These are phyloP conservation scores for Sinhomidia bicolor DNA, from an alignment of 2,888 invertebrate species.

Conservation along the genomic window DNA sequence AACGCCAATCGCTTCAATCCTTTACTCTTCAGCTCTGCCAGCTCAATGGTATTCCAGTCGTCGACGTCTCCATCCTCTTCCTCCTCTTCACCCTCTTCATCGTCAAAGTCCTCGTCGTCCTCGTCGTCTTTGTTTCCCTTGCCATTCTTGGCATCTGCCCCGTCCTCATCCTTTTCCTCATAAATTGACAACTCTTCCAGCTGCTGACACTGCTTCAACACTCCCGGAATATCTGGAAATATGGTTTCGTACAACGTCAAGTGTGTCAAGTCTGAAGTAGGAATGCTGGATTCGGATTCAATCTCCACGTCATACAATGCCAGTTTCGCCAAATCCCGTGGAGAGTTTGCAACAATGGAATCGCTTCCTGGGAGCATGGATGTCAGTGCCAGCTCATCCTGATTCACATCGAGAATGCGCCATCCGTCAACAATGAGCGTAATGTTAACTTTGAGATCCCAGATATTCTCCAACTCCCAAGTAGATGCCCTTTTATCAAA, in stretches of 20 bases:
- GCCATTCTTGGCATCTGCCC: background rate
- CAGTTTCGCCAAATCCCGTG: constrained; percentile 53
- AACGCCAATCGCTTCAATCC: constrained; percentile 49
- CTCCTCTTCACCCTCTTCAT: constrained; percentile 65
- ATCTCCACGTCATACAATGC: constrained; percentile 66
- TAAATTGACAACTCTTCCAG: constrained; percentile 58
- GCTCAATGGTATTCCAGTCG: constrained; percentile 63
- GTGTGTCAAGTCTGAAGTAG: constrained; percentile 64
- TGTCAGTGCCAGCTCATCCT: constrained; percentile 49
- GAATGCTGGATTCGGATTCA: constrained; percentile 41
- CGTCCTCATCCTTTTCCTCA: constrained; percentile 64
- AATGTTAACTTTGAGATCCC: constrained; percentile 63
- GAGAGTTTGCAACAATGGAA: constrained; percentile 48
- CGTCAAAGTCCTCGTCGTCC: constrained; percentile 51
- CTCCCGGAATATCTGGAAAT: constrained; percentile 61
- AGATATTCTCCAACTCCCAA: constrained; percentile 63
- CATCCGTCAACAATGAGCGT: constrained; percentile 64
- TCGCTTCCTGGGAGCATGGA: constrained; percentile 61
- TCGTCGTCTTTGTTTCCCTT: constrained; percentile 33
- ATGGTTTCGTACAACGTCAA: constrained; percentile 58
- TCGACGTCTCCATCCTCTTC: constrained; percentile 68
- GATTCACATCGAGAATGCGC: constrained; percentile 63
- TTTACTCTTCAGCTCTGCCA: constrained; percentile 51
- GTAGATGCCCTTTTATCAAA: constrained; percentile 62
- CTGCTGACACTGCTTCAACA: constrained; percentile 57